Percentiles rank a stretch among this genome's conserved stretches.
Evolutionary conservation across 2,888 invertebrate species (phyloP).

Genomic region (Scotopteryx bipunctaria): DNA sequence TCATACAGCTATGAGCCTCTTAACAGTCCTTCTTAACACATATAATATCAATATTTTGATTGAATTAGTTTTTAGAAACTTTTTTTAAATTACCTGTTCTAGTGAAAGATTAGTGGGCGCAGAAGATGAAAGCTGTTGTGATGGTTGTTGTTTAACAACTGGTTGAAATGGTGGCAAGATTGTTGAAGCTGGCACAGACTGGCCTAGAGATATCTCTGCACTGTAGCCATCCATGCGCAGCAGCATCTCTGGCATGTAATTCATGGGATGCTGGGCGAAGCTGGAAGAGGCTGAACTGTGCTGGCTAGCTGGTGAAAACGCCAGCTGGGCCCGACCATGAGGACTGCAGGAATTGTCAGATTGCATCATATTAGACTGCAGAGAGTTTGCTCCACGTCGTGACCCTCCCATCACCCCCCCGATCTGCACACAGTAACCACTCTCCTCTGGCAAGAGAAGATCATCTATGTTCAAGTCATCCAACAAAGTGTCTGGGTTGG

Average conservation of each 20-base stretch:
- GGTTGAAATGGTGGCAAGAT: constrained; percentile 74
- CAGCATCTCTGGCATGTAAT: constrained; percentile 85
- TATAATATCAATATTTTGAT: neutral
- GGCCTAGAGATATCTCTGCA: constrained; percentile 83
- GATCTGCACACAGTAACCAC: constrained; percentile 80
- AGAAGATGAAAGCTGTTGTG: constrained; percentile 92
- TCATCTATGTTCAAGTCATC: constrained; percentile 95
- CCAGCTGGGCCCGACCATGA: constrained; percentile 72
- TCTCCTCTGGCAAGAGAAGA: constrained; percentile 88
- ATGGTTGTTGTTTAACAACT: constrained; percentile 71
- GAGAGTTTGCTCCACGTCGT: constrained; percentile 48
- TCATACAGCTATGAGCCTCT: neutral
- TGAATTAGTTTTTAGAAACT: neutral
- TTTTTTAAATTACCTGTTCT: constrained; percentile 80
- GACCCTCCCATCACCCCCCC: constrained; percentile 77
- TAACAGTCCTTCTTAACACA: constrained; percentile 9
- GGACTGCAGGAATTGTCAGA: constrained; percentile 80
- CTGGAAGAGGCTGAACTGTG: constrained; percentile 82
- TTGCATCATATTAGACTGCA: constrained; percentile 55
- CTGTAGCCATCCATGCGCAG: constrained; percentile 85
- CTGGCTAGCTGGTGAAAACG: constrained; percentile 87
- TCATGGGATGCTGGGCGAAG: constrained; percentile 68
- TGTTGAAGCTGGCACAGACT: constrained; percentile 85
- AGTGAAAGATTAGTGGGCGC: constrained; percentile 93
- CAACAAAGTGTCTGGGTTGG: constrained; percentile 91